A percentile compares a stretch with the other conserved stretches of the same genome.
These are phyloP conservation scores for Hozukius guyotensis DNA, from an alignment of 2,797 vertebrate species.

Conservation along the genomic window DNA sequence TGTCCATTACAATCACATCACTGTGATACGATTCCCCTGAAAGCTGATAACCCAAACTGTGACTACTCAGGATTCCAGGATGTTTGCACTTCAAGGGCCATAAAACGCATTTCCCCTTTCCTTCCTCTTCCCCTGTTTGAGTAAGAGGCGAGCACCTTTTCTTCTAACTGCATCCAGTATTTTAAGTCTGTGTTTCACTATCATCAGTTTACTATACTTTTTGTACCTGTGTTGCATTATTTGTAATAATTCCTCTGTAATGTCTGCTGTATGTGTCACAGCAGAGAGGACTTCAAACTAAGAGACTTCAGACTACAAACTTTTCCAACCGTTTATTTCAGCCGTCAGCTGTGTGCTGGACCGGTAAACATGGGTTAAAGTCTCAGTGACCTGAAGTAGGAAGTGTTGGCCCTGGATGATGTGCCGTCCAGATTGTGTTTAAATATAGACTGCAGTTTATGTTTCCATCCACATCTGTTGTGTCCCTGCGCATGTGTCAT, in stretches of 20 bases:
- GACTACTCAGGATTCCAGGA: slow-evolving; percentile 47
- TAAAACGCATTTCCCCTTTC: slow-evolving; percentile 40
- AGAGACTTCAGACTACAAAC: background rate
- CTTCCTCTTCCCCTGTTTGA: slow-evolving; percentile 28
- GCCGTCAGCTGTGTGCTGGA: slow-evolving; percentile 1
- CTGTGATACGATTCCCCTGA: background rate
- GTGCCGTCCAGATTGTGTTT: slow-evolving; percentile 40
- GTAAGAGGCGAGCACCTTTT: background rate
- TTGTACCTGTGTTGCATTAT: background rate
- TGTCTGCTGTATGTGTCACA: background rate
- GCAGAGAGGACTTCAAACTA: background rate
- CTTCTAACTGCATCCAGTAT: background rate
- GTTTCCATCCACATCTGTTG: slow-evolving; percentile 51
- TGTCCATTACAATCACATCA: background rate
- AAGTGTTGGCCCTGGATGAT: slow-evolving; percentile 32
- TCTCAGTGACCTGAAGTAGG: slow-evolving; percentile 38
- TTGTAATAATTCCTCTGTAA: background rate
- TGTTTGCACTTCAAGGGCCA: slow-evolving; percentile 51
- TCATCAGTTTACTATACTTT: background rate
- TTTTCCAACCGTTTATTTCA: slow-evolving; percentile 14
- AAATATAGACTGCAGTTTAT: slow-evolving; percentile 61
- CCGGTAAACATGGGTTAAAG: slow-evolving; percentile 8
- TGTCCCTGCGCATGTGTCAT: slow-evolving; percentile 21
- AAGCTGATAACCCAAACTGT: background rate
- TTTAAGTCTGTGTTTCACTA: background rate